phyloP scores from a whole-genome alignment of 2,888 invertebrate species.

The Nyleta sp. region DNA sequence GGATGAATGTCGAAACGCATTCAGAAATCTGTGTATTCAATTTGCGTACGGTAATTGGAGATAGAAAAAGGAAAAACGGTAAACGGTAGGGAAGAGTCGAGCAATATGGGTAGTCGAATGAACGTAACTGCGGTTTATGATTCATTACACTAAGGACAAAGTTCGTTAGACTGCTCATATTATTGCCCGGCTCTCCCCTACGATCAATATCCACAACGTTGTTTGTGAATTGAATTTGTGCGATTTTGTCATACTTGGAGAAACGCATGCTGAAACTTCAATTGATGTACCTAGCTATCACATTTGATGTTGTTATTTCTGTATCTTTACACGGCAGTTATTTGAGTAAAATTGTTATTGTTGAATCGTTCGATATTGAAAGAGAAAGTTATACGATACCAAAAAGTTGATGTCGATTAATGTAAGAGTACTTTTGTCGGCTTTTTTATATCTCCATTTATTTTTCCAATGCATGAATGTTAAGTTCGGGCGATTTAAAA shows the following conservation, averaged over 20 bases:
- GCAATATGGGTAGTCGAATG: too few species aligned
- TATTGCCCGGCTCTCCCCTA: too few species aligned
- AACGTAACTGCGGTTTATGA: too few species aligned
- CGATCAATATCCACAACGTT: too few species aligned
- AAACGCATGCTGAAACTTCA: conserved; percentile 29
- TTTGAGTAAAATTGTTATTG: conserved; percentile 56
- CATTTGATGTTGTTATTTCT: conserved; percentile 40
- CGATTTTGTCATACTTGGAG: conserved; percentile 14
- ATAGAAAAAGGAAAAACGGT: conserved; percentile 34
- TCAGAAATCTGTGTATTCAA: conserved; percentile 37
- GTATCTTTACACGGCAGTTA: conserved; percentile 54
- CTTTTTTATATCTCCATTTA: neutral
- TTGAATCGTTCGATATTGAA: conserved; percentile 49
- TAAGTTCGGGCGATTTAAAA: conserved; percentile 35
- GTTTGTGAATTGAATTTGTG: conserved; percentile 36
- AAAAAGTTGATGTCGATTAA: conserved; percentile 45
- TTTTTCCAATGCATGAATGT: conserved; percentile 7
- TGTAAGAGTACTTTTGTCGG: conserved; percentile 40
- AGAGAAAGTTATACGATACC: conserved; percentile 37
- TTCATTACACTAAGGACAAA: too few species aligned
- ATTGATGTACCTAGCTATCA: conserved; percentile 37
- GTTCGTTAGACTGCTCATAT: too few species aligned
- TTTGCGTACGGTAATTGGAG: conserved; percentile 25
- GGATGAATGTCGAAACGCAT: conserved; percentile 43
- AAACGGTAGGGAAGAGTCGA: too few species aligned